Evolutionary conservation across 2,113 vertebrate species (phyloP).

Genomic region (Phycodurus eques): DNA sequence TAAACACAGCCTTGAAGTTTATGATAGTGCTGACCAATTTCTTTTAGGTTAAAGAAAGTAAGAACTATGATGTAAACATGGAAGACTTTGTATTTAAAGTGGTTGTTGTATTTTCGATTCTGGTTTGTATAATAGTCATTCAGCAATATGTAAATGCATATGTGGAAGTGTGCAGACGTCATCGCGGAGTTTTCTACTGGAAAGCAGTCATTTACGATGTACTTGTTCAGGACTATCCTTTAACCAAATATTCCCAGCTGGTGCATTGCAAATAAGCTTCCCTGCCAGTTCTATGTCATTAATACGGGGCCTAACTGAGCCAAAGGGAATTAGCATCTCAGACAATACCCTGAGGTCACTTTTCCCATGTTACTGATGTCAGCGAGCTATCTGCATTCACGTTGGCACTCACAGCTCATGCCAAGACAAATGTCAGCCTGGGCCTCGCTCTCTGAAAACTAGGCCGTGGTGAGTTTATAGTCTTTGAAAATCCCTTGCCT

Average conservation of each 20-base stretch:
- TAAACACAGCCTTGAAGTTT: background rate
- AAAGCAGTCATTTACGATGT: background rate
- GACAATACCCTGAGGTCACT: conserved; percentile 19
- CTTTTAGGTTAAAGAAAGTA: background rate
- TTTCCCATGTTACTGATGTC: conserved; percentile 63
- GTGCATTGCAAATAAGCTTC: conserved; percentile 5
- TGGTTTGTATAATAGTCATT: background rate
- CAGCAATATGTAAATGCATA: background rate
- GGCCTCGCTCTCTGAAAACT: conserved; percentile 28
- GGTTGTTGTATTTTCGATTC: background rate
- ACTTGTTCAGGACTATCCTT: background rate
- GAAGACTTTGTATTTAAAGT: background rate
- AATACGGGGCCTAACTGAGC: conserved; percentile 27
- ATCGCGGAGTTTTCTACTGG: background rate
- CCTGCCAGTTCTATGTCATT: conserved; percentile 15
- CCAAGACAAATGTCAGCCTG: conserved; percentile 67
- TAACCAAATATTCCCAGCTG: conserved; percentile 17
- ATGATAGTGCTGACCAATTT: background rate
- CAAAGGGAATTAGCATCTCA: conserved; percentile 34
- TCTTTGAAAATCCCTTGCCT: conserved; percentile 42
- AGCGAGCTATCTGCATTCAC: conserved; percentile 32
- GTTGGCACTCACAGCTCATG: conserved; percentile 40
- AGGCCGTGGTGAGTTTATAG: conserved; percentile 50
- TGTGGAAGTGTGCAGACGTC: background rate
- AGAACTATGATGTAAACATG: background rate